These are phyloP conservation scores for Myiozetetes cayanensis DNA, from an alignment of 2,113 vertebrate species.

Conservation along the genomic window DNA sequence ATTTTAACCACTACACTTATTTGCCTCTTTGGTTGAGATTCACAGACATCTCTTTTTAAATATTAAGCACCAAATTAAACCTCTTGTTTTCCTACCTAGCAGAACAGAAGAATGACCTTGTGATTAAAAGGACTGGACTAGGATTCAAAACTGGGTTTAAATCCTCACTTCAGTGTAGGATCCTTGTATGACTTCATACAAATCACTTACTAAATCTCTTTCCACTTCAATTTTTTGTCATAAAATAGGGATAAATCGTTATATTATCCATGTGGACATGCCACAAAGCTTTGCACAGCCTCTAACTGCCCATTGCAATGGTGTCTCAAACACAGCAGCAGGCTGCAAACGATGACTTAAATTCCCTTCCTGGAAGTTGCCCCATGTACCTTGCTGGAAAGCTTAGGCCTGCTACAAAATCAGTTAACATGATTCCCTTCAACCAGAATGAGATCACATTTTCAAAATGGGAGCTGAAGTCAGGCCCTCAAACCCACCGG, in stretches of 20 bases:
- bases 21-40: background rate
- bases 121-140: background rate
- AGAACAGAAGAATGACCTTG: background rate
- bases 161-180: background rate
- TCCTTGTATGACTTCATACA: background rate
- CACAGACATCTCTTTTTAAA: background rate
- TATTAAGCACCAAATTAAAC: conserved; percentile 27
- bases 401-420: background rate
- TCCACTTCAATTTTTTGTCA: background rate
- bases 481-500: background rate
- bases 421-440: background rate
- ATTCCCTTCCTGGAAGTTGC: background rate
- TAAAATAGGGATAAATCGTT: background rate
- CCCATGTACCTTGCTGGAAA: background rate
- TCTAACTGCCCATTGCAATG: background rate
- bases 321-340: background rate
- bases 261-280: background rate
- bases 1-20: background rate
- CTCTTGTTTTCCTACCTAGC: background rate
- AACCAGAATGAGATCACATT: background rate
- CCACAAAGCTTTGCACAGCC: background rate
- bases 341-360: background rate
- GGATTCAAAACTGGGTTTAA: background rate
- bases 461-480: background rate
- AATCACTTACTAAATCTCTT: background rate